These are phyloP conservation scores for Cheilosia pagana DNA, from an alignment of 2,888 invertebrate genomes.

Conservation along the genomic window DNA sequence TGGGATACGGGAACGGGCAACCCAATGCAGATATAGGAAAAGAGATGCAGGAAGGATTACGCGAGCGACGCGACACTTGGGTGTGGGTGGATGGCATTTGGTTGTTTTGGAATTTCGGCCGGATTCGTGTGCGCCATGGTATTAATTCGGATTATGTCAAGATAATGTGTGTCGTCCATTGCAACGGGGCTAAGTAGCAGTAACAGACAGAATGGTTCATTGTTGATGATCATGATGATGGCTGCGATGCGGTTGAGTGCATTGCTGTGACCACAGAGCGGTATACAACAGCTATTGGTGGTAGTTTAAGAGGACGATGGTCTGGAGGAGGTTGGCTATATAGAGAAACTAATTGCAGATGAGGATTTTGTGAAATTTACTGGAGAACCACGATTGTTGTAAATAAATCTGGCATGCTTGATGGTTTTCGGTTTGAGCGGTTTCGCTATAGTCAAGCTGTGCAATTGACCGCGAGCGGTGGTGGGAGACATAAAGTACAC, in stretches of 20 bases:
- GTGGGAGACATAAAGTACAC: background rate
- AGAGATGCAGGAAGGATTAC: constrained; percentile 50
- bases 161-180: constrained; percentile 69
- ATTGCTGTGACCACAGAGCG: constrained; percentile 41
- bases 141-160: constrained; percentile 74
- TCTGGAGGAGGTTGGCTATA: constrained; percentile 48
- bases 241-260: constrained; percentile 63
- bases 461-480: constrained; percentile 20
- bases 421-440: constrained; percentile 44
- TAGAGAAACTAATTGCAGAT: constrained; percentile 67
- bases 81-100: constrained; percentile 21
- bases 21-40: constrained; percentile 67
- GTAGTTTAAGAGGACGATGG: background rate
- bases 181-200: constrained; percentile 48
- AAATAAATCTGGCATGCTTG: constrained; percentile 66
- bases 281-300: constrained; percentile 1
- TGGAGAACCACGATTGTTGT: constrained; percentile 62
- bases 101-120: constrained; percentile 46
- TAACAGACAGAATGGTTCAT: constrained; percentile 52
- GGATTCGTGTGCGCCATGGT: constrained; percentile 65
- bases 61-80: constrained; percentile 13
- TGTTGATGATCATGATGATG: constrained; percentile 71
- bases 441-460: constrained; percentile 11
- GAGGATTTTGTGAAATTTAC: constrained; percentile 70
- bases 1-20: too few relatives aligned